Evolutionary conservation across 2,888 invertebrate species (phyloP), one percentile per base, ranked within the genome.

Genomic region (Brenthis ino): DNA sequence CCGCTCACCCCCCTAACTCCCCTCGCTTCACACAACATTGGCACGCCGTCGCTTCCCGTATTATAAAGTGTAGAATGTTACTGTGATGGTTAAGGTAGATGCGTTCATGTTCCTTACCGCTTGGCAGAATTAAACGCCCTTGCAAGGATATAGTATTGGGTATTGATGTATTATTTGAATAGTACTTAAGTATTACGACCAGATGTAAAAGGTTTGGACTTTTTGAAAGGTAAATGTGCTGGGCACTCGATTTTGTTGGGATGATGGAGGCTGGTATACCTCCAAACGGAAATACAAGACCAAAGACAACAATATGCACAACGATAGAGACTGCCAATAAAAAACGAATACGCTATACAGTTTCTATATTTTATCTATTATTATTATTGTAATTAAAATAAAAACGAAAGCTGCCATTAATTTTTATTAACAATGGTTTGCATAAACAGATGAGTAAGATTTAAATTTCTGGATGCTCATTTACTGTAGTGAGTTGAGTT

Each of bases 401-500:
- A 74, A 55, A 61, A 68, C 57, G 79, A 88, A 89, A 88, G 90
- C 91, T 89, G 89, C 86, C 85, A 84, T 80, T 83, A 81, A 33
- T 69, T 81, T 84, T 86, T 82, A 75, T 79, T 85, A 82, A 78
- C 73, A 72, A 72, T 75, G 76, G 79, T 80, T 78, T 79, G 77
- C 76, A 73, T 77, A 77, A 76, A 76, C 80, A 76, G 78, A 77
- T 47, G 51, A 58, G 69, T 54, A 69, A 67, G 57, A 79, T 84
- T 82, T 77, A 76, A 74, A 84, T 85, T 81, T 82, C 85, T 89
- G 92, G 91, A 92, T 92, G 88, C 91, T 92, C 92, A 91, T 90
- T 88, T 89, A 86, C 91, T 79, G 84, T 85, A 89, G 89, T 89
- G 90, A 91, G 91, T 91, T 92, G 92, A 92, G 92, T 91, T 90